Evolutionary conservation across 92 coral and sea anemone genomes (phyloP).

Genomic region (Phenganax stokvisi): DNA sequence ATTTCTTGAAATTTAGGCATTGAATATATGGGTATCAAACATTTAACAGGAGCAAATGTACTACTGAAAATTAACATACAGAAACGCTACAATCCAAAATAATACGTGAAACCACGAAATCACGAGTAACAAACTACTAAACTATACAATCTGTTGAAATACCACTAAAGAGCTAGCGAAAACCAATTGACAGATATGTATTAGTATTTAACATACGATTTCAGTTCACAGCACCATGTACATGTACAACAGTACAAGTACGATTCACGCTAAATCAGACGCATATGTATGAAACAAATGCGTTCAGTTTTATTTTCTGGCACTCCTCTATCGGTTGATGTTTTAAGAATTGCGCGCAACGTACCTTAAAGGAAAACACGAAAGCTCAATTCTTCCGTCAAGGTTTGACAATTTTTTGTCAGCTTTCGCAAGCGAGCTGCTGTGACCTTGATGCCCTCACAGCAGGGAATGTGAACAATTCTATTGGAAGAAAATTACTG

Average conservation of each 20-base stretch:
- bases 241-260: not conserved
- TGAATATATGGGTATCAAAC: too few relatives aligned
- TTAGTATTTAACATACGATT: not conserved
- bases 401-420: not conserved
- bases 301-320: not conserved
- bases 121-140: not conserved
- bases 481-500: not conserved
- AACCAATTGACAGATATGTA: slow-evolving; percentile 17
- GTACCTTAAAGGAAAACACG: slow-evolving; percentile 6
- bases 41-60: too few relatives aligned
- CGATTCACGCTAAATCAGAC: not conserved
- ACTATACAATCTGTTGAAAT: not conserved
- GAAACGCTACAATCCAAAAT: not conserved
- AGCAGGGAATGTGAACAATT: not conserved
- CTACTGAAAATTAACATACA: not conserved
- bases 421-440: not conserved
- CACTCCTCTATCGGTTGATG: not conserved
- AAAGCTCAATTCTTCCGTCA: slow-evolving; percentile 10
- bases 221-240: not conserved
- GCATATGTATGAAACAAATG: not conserved
- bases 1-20: too few relatives aligned
- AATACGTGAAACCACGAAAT: not conserved
- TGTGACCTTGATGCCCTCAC: slow-evolving; percentile 10
- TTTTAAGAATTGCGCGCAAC: not conserved
- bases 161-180: slow-evolving; percentile 4